Conservation (phyloP, 2,888 invertebrate genomes). For the Ophion ellenae region DNA sequence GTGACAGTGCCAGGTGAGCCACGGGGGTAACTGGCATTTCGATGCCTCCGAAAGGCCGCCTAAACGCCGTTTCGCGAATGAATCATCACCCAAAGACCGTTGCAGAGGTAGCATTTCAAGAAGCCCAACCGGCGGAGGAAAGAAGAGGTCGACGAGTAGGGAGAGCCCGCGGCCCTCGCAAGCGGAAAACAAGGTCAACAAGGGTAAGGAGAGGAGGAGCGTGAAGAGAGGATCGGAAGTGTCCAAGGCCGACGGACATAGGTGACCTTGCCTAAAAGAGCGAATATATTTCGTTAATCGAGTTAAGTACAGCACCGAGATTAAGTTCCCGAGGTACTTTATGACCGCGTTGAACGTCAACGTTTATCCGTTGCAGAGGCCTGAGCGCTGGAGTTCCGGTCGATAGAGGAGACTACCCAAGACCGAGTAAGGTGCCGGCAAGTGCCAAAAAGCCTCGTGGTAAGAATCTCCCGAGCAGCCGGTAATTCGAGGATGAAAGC, state of each 20-base stretch:
- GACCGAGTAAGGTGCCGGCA: too few relatives aligned
- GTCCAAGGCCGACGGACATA: neutral
- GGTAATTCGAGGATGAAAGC: neutral
- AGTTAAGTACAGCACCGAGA: too few relatives aligned
- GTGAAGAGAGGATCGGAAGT: neutral
- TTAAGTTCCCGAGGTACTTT: too few relatives aligned
- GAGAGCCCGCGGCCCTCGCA: too few relatives aligned
- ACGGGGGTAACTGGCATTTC: neutral
- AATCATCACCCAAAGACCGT: neutral
- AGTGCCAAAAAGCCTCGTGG: too few relatives aligned
- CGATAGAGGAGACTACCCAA: too few relatives aligned
- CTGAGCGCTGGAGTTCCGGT: too few relatives aligned
- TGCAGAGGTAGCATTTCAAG: neutral
- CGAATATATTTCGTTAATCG: neutral
- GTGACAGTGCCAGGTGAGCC: constrained; percentile 34
- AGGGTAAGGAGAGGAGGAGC: neutral
- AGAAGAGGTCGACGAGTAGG: neutral
- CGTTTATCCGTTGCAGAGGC: too few relatives aligned
- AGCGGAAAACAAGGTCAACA: neutral
- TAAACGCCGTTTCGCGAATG: neutral
- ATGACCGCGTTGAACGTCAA: too few relatives aligned
- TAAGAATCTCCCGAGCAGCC: too few relatives aligned
- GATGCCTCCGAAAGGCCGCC: neutral
- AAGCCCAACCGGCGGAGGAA: neutral
- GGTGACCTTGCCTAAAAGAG: neutral